Conservation (phyloP, 2,113 vertebrate species). For the Acinonyx jubatus region DNA sequence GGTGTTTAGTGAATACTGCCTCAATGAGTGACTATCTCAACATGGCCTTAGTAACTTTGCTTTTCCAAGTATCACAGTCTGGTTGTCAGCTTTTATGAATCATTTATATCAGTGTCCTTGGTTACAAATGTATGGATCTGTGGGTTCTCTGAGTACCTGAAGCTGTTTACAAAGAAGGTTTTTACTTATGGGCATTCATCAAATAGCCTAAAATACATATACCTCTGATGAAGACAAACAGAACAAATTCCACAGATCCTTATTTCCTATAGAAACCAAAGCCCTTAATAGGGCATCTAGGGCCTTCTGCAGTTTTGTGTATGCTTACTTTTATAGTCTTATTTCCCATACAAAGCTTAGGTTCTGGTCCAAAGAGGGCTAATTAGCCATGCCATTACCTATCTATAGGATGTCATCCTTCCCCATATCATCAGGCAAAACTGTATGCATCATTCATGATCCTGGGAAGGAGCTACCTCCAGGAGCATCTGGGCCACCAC, state of each 20-base stretch:
- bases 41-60: background rate
- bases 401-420: background rate
- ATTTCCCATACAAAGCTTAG: background rate
- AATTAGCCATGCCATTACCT: background rate
- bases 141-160: background rate
- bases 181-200: background rate
- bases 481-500: background rate
- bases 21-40: background rate
- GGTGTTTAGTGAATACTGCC: background rate
- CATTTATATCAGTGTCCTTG: background rate
- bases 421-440: background rate
- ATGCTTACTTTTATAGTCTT: background rate
- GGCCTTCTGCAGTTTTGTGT: background rate
- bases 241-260: background rate
- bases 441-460: background rate
- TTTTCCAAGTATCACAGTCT: background rate
- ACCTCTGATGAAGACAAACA: background rate
- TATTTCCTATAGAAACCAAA: background rate
- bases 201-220: background rate
- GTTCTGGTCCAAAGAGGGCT: background rate
- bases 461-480: background rate
- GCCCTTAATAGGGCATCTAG: background rate
- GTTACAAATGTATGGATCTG: background rate
- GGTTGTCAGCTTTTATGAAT: background rate
- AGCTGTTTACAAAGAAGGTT: background rate